Evolutionary conservation across 2,797 vertebrate genomes (phyloP).

Genomic region (Acanthopagrus latus): DNA sequence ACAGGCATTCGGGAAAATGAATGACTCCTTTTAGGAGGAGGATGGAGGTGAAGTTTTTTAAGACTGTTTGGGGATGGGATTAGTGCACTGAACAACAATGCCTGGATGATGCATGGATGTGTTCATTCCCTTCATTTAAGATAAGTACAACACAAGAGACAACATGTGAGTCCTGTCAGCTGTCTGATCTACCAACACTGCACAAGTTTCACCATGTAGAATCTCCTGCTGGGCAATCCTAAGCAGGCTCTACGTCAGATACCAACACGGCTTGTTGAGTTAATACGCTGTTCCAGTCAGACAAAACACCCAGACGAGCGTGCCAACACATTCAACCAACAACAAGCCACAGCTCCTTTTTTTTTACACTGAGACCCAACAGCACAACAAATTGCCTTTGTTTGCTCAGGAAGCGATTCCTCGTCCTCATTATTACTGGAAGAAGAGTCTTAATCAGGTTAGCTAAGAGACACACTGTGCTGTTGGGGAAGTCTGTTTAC

Average conservation of each 20-base stretch:
- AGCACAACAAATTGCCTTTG: conserved; percentile 46
- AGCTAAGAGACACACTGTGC: conserved; percentile 4
- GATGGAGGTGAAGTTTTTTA: not conserved
- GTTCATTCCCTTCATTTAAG: too few relatives aligned
- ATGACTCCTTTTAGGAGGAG: not conserved
- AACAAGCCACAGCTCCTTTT: conserved; percentile 34
- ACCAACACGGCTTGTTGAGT: not conserved
- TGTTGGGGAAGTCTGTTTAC: conserved; percentile 24
- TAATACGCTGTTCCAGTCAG: conserved; percentile 34
- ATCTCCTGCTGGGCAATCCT: not conserved
- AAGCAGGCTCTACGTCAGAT: conserved; percentile 5
- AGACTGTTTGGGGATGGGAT: not conserved
- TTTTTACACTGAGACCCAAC: conserved; percentile 13
- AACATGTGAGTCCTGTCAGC: not conserved
- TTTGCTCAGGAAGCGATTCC: conserved; percentile 44
- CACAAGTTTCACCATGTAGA: not conserved
- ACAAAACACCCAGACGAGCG: conserved; percentile 8
- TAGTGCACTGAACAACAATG: too few relatives aligned
- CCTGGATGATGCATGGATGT: too few relatives aligned
- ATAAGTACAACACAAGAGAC: too few relatives aligned
- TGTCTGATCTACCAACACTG: not conserved
- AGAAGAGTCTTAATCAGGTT: conserved; percentile 31
- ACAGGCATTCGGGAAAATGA: not conserved
- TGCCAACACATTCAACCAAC: conserved; percentile 26
- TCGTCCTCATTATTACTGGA: conserved; percentile 10